A percentile compares a stretch with the other conserved stretches of the same genome.
Conservation (phyloP, 2,888 invertebrate species). For the Watsonalla binaria region DNA sequence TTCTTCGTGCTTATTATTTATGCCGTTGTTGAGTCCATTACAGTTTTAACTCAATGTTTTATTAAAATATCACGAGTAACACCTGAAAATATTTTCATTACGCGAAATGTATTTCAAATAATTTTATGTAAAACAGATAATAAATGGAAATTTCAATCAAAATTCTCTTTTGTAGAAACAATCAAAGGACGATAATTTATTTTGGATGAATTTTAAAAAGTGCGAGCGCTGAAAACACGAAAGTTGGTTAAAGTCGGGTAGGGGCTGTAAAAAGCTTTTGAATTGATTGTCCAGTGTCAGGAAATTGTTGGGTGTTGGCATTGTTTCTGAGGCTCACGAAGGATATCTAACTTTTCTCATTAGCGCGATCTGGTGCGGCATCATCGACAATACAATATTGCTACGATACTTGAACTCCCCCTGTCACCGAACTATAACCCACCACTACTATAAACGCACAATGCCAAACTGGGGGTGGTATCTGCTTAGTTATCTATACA, state of each 20-base stretch:
- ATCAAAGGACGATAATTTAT: constrained; percentile 39
- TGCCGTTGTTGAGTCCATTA: too few species aligned
- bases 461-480: not conserved
- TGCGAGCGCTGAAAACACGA: constrained; percentile 43
- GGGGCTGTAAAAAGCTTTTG: constrained; percentile 60
- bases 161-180: constrained; percentile 4
- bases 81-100: too few species aligned
- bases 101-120: too few species aligned
- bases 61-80: too few species aligned
- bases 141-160: not conserved
- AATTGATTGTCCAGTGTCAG: constrained; percentile 70
- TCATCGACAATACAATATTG: constrained; percentile 49
- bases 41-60: too few species aligned
- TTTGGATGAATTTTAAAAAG: constrained; percentile 40
- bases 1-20: too few species aligned
- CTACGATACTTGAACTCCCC: constrained; percentile 6
- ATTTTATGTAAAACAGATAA: not conserved
- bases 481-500: too few species aligned
- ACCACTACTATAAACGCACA: not conserved
- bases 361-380: constrained; percentile 63
- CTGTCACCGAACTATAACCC: not conserved
- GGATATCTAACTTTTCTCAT: constrained; percentile 72
- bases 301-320: constrained; percentile 64
- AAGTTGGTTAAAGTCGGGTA: constrained; percentile 42
- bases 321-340: constrained; percentile 61